Evolutionary conservation across 2,888 invertebrate species (phyloP), one percentile per base, ranked within the genome.

Genomic region (Clunio marinus): DNA sequence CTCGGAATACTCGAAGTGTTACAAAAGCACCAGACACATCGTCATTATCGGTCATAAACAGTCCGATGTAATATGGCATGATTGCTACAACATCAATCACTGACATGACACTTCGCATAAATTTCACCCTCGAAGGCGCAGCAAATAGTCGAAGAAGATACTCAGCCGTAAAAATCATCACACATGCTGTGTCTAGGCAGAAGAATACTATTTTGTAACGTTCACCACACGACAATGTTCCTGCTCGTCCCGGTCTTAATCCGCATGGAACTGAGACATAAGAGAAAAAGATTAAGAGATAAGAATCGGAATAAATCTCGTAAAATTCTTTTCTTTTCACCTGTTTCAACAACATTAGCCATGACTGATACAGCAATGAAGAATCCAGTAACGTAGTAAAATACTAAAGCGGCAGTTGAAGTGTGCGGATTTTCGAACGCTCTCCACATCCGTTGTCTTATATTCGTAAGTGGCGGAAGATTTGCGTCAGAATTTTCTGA

Each of bases 381-480:
- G 82, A 98, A 99, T 68, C 99, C 99, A 58, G 99, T 99, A 70
- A 99, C 99, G 81, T 99, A 99, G 81, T 99, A 99, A 81, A 99
- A 99, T 70, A 99, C 98, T 74, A 99, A 83, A n/a, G 99, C 99
- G 4, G 97, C 92, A 45, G 98, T 99, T 69, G 96, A 96, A 70
- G 96, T 96, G 81, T 99, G 98, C 28, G 99, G 96, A 82, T 99
- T 99, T 81, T 99, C 98, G 79, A 99, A 99, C 60, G 99, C 98
- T 74, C 97, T 84, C 99, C 99, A 99, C 96, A 99, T 96, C 80
- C 93, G 92, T 78, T 97, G 91, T 73, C 93, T 84, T 74, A 93
- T 86, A 77, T 93, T 91, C 70, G 91, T 92, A 73, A 93, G 84
- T 80, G 92, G 91, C 72, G 90, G 91, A 71, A 93, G 82, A 76